Percentiles rank a stretch among this genome's conserved stretches.
phyloP scores from a whole-genome alignment of 1,140 invertebrate species.

The Dendroctonus ponderosae region DNA sequence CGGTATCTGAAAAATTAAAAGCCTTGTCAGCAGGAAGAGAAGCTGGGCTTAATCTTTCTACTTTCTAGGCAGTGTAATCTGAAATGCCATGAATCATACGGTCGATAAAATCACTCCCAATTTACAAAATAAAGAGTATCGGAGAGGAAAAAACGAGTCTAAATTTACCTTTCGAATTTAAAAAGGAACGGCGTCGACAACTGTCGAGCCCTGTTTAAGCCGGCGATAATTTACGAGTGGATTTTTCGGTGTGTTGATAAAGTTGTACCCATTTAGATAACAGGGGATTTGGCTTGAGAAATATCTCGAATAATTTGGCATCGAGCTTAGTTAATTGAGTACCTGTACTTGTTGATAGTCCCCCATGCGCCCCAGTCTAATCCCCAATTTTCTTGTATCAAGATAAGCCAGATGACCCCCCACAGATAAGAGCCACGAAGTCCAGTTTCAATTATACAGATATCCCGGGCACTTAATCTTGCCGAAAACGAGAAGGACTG shows the following conservation, averaged over 20 bases:
- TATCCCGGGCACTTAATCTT: constrained; percentile 30
- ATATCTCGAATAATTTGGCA: no score
- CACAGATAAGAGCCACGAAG: constrained; percentile 29
- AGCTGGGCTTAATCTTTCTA: not conserved
- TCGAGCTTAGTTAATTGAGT: no score
- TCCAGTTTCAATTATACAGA: constrained; percentile 33
- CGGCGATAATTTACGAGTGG: constrained; percentile 8
- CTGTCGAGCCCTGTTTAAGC: not conserved
- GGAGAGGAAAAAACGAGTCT: constrained; percentile 8
- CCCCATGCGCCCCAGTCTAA: constrained; percentile 18
- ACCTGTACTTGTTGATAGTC: constrained; percentile 18
- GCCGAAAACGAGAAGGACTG: not conserved
- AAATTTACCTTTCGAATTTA: constrained; percentile 15
- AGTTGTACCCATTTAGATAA: no score
- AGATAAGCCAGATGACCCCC: constrained; percentile 28
- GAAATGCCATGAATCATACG: constrained; percentile 3
- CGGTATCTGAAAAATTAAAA: not conserved
- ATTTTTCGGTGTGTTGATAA: not conserved
- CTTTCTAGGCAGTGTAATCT: not conserved
- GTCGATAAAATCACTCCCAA: constrained; percentile 17
- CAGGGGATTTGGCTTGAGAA: no score
- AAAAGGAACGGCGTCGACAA: constrained; percentile 10
- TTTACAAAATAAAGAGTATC: constrained; percentile 19
- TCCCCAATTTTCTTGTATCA: constrained; percentile 32
- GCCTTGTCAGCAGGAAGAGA: not conserved